These are phyloP conservation scores for Hetaerina titia DNA, from an alignment of 2,888 invertebrate genomes.

Conservation along the genomic window DNA sequence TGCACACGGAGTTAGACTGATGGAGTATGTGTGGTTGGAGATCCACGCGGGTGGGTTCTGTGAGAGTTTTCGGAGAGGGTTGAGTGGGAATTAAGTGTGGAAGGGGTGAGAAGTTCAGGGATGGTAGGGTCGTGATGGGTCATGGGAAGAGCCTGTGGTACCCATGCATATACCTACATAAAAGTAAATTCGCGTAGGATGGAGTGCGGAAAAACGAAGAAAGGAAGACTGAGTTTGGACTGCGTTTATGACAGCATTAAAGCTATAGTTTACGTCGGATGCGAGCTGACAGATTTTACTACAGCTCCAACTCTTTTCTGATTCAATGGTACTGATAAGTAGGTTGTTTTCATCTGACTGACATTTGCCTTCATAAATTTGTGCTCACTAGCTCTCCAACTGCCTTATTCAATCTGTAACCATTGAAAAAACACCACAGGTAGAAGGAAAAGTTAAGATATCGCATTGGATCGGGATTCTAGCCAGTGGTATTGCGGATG, in stretches of 20 bases:
- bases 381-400: too few relatives aligned
- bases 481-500: too few relatives aligned
- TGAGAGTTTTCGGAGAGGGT: not conserved
- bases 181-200: not conserved
- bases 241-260: too few relatives aligned
- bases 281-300: not conserved
- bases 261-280: not conserved
- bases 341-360: too few relatives aligned
- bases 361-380: too few relatives aligned
- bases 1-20: conserved; percentile 32
- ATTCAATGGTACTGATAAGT: too few relatives aligned
- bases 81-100: not conserved
- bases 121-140: not conserved
- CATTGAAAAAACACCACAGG: too few relatives aligned
- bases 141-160: not conserved
- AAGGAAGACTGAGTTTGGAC: not conserved
- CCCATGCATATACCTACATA: not conserved
- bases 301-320: too few relatives aligned
- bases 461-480: too few relatives aligned
- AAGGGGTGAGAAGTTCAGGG: not conserved
- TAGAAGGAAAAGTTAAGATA: too few relatives aligned
- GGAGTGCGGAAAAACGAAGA: not conserved
- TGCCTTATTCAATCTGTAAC: too few relatives aligned
- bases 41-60: not conserved
- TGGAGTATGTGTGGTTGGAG: conserved; percentile 47